Evolutionary conservation across 2,113 vertebrate species (phyloP).

Genomic region (Hippocampus guttulatus): DNA sequence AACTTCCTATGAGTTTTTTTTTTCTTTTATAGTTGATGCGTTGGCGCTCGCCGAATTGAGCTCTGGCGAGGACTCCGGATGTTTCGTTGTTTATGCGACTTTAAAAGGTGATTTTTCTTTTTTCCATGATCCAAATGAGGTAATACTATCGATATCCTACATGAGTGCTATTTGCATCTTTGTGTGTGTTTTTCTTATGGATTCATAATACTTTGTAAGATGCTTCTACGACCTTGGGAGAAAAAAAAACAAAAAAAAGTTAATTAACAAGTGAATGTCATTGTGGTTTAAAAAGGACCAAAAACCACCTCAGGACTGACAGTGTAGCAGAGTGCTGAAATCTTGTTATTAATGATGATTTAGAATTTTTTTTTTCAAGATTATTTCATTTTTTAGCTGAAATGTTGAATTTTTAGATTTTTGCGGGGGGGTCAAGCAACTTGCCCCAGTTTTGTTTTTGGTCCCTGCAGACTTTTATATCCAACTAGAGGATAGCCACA

Average conservation of each 20-base stretch:
- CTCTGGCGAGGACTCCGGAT: too few relatives aligned
- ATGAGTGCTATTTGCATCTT: background rate
- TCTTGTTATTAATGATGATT: background rate
- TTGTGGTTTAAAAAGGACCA: background rate
- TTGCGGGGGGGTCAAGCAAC: background rate
- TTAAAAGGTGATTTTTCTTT: background rate
- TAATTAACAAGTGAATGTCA: background rate
- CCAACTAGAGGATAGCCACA: background rate
- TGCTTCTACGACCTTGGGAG: background rate
- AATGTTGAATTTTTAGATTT: background rate
- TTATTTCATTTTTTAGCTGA: background rate
- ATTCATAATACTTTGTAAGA: background rate
- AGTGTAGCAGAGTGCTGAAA: background rate
- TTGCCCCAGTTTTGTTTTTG: background rate
- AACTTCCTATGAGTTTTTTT: background rate
- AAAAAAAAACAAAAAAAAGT: background rate
- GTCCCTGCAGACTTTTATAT: background rate
- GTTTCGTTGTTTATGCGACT: too few relatives aligned
- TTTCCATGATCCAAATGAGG: background rate
- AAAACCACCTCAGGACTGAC: constrained; percentile 2
- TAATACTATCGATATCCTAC: background rate
- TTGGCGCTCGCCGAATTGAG: too few relatives aligned
- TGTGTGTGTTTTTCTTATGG: background rate
- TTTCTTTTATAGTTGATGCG: background rate
- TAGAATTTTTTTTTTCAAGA: background rate